These are phyloP conservation scores for Eulemur coronatus DNA, from an alignment of 2,797 vertebrate species.

Conservation along the genomic window DNA sequence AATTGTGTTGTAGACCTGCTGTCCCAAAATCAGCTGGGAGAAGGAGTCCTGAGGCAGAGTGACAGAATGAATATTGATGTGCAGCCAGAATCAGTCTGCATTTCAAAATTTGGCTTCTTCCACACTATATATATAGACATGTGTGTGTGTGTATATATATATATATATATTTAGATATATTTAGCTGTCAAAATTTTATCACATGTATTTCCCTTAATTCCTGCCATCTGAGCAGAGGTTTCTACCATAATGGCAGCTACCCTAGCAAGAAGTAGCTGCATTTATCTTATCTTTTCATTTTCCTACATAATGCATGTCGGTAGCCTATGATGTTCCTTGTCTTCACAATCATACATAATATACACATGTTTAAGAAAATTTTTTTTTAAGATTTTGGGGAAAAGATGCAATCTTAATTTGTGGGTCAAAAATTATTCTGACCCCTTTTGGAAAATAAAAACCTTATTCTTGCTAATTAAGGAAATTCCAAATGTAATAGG, in stretches of 20 bases:
- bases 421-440: not conserved
- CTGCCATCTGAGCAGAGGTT: constrained; percentile 9
- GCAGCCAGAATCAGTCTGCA: not conserved
- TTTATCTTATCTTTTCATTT: not conserved
- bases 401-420: not conserved
- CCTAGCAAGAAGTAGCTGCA: not conserved
- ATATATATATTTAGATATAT: not conserved
- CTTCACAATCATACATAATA: not conserved
- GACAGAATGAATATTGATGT: constrained; percentile 2
- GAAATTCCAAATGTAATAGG: not conserved
- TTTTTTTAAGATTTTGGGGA: not conserved
- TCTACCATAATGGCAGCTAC: not conserved
- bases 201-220: not conserved
- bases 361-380: not conserved
- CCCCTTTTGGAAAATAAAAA: constrained; percentile 29
- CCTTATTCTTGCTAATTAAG: not conserved
- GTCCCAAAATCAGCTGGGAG: not conserved
- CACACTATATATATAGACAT: not conserved
- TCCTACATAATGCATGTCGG: not conserved
- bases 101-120: constrained; percentile 28
- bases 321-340: not conserved
- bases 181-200: constrained; percentile 29
- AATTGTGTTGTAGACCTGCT: not conserved
- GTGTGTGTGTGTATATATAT: too few species aligned
- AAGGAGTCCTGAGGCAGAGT: constrained; percentile 28